Conservation (phyloP, 2,113 vertebrate species). For the Crotalus helleri region DNA sequence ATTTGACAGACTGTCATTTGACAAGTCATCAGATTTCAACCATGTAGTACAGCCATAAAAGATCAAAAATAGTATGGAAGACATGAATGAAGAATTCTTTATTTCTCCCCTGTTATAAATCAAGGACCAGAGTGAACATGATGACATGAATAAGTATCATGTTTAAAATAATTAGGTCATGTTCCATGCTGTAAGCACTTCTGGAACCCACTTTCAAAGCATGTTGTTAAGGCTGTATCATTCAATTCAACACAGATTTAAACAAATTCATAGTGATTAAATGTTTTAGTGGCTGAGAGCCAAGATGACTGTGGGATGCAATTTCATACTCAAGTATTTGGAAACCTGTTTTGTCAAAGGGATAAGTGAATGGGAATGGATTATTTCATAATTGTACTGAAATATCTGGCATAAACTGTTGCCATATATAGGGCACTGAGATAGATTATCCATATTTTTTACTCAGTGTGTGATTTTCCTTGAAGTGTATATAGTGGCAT, state of each 20-base stretch:
- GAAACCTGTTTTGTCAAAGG: constrained; percentile 5
- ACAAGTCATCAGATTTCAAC: background rate
- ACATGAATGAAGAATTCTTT: constrained; percentile 6
- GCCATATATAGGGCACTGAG: background rate
- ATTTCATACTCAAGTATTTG: background rate
- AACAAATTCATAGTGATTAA: constrained; percentile 19
- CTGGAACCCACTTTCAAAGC: constrained; percentile 4
- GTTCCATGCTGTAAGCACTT: constrained; percentile 5
- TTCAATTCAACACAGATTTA: constrained; percentile 14
- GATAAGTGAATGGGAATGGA: background rate
- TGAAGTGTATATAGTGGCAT: background rate
- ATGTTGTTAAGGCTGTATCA: background rate
- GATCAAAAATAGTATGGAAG: constrained; percentile 5
- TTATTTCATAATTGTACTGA: background rate
- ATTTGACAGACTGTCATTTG: background rate
- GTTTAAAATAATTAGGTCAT: constrained; percentile 15
- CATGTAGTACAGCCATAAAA: background rate
- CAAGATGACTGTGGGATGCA: background rate
- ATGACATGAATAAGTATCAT: constrained; percentile 12
- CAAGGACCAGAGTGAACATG: background rate
- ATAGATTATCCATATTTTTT: background rate
- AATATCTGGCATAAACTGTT: background rate
- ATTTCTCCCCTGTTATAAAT: background rate
- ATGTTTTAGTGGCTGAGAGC: background rate
- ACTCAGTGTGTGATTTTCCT: background rate